These are phyloP conservation scores for Panzeria rudis DNA, from an alignment of 2,888 invertebrate genomes.

Conservation along the genomic window DNA sequence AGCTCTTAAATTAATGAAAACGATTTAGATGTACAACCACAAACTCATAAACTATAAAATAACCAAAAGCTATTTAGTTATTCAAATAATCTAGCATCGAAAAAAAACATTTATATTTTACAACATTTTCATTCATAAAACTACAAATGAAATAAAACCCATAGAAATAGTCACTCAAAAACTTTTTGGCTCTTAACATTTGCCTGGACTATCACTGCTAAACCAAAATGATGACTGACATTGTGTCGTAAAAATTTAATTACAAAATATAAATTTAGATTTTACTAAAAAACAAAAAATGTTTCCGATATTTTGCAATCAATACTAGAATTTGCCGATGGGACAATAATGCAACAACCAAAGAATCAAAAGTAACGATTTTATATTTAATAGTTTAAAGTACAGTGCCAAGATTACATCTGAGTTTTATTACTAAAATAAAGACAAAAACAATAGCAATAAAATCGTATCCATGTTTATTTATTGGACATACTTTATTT, in stretches of 20 bases:
- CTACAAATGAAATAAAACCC: background rate
- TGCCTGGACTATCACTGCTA: slow-evolving; percentile 13
- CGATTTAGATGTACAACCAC: slow-evolving; percentile 56
- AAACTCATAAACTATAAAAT: slow-evolving; percentile 57
- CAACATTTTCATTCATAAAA: background rate
- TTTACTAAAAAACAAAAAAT: slow-evolving; percentile 29
- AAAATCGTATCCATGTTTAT: slow-evolving; percentile 40
- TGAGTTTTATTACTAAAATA: slow-evolving; percentile 5
- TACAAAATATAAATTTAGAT: slow-evolving; percentile 42
- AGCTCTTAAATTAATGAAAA: slow-evolving; percentile 42
- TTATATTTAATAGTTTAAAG: slow-evolving; percentile 20
- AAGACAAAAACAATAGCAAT: slow-evolving; percentile 1
- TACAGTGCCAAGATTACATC: background rate
- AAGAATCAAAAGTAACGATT: slow-evolving; percentile 14
- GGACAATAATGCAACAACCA: slow-evolving; percentile 27
- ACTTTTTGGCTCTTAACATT: background rate
- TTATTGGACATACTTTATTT: slow-evolving; percentile 45
- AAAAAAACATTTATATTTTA: slow-evolving; percentile 36
- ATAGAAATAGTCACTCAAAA: background rate
- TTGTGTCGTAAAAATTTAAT: slow-evolving; percentile 67
- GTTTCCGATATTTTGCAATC: slow-evolving; percentile 22
- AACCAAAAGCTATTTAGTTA: background rate
- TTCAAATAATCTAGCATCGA: slow-evolving; percentile 44
- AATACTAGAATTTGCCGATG: slow-evolving; percentile 10
- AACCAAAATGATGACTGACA: slow-evolving; percentile 21